Base-by-base conservation (phyloP, 2,888 invertebrate genomes). In the Elysia crispata region DNA sequence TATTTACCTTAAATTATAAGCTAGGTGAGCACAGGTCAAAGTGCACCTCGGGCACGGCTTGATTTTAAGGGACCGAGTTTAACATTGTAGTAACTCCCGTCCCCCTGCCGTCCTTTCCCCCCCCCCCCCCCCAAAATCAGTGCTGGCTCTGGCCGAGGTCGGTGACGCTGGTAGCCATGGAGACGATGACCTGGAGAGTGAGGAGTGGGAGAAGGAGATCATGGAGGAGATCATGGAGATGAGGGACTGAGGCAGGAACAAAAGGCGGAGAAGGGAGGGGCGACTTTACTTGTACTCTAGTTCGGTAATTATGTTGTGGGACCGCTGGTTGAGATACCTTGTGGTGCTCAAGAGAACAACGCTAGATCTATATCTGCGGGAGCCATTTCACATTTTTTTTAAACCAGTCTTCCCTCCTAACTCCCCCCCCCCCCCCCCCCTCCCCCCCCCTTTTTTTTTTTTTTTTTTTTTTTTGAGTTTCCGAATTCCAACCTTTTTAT, bases 181-280 rank as follows among this genome's bases (percentile, higher is more conserved):
- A 25, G 69, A 73, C 25, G 77, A 67, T 23, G 83, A 83, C 30
- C 54, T 60, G n/a, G 77, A 70, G 49, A 76, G 64, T 66, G 83
- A 81, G 73, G 84, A 84, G 49, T 84, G 84, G 84, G 84, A 84
- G 80, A 84, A 84, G 73, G 84, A 83, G 70, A 79, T 84, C 57
- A 78, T 84, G 77, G 81, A 84, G n/a, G 84, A 84, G 50, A 78
- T 84, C 20, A 67, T 83, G 79, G 84, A 84, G 49, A 57, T 82
- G 79, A 80, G 82, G 76, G 66, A 84, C 15, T 83, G 80, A 81
- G 73, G 64, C 41, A 41, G 5, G 11, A 41, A 11, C 3, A 6
- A 11, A 41, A 30, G 25, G 64, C 8, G 30, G 18, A 28, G 66
- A 18, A 25, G 30, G 23, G 23, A 28, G 1, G 30, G 66, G 30